Conservation (phyloP, 2,888 invertebrate genomes). For the Actias luna region DNA sequence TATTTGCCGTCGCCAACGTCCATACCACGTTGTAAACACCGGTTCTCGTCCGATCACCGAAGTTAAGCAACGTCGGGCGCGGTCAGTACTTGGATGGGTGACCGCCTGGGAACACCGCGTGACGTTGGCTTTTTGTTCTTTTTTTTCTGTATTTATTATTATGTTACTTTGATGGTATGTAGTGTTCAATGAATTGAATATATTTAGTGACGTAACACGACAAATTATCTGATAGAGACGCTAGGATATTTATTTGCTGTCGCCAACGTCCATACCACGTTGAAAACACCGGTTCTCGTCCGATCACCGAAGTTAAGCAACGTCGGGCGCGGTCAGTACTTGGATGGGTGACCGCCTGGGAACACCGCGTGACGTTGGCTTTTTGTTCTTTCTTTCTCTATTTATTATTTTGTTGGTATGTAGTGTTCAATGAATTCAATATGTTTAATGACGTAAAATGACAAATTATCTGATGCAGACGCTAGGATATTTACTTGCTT, state of each 20-base stretch:
- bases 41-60: constrained; percentile 74
- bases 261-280: constrained; percentile 43
- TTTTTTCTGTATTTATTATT: no score
- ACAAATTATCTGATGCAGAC: no score
- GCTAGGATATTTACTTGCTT: no score
- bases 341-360: constrained; percentile 73
- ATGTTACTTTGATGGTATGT: no score
- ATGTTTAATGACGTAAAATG: no score
- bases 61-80: constrained; percentile 71
- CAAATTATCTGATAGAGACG: neutral
- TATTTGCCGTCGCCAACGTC: constrained; percentile 30
- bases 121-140: constrained; percentile 52
- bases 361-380: constrained; percentile 63
- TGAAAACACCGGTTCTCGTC: constrained; percentile 71
- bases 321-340: constrained; percentile 71
- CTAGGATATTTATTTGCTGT: neutral
- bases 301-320: constrained; percentile 74
- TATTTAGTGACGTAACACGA: neutral
- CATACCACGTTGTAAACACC: constrained; percentile 58
- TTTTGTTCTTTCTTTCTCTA: constrained; percentile 33
- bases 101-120: constrained; percentile 69
- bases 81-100: constrained; percentile 73
- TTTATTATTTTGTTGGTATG: neutral
- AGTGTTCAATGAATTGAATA: no score
- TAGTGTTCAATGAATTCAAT: no score